Evolutionary conservation across 2,888 invertebrate genomes (phyloP), one percentile per base, ranked within the genome.

Genomic region (Acrobasis consociella): DNA sequence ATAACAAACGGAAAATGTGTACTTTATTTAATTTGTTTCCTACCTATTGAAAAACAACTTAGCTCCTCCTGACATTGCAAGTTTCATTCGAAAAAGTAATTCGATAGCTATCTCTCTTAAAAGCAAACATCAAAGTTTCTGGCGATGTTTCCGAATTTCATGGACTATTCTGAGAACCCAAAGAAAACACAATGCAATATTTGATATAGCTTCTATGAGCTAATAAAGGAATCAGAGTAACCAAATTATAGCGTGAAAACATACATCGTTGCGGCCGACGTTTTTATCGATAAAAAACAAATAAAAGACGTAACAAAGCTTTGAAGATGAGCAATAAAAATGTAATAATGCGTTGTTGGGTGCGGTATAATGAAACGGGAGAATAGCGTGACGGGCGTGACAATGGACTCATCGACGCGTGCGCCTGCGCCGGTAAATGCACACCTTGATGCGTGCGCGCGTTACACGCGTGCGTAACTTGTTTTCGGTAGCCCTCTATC

Each of bases 321-420:
- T 83, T 88, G 87, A 91, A 89, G 91, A 90, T 88, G 89, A 83
- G 89, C 85, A 89, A 91, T 91, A 87, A 91, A 90, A 89, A 88
- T 81, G 88, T 83, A 89, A 89, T 91, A 89, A 88, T 80, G 86
- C 75, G 79, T 79, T 82, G 80, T 83, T 80, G 81, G 81, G 82
- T 77, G 80, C 78, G 78, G 82, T 77, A 77, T 76, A 75, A 77
- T 78, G 80, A 81, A 71, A 74, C 75, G 72, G 76, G 71, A 74
- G 81, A 82, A 85, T 80, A 70, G 86, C 89, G 89, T 87, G 87
- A 86, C 86, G 85, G 72, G 84, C 77, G 81, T 80, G 81, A 88
- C 87, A 90, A 90, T 87, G 76, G 86, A 80, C 71, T 70, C 81
- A 82, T 64, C 82, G 86, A 78, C 91, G 91, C 90, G 89, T 89